Conservation (phyloP, 2,888 invertebrate species). For the Escarpia spicata region DNA sequence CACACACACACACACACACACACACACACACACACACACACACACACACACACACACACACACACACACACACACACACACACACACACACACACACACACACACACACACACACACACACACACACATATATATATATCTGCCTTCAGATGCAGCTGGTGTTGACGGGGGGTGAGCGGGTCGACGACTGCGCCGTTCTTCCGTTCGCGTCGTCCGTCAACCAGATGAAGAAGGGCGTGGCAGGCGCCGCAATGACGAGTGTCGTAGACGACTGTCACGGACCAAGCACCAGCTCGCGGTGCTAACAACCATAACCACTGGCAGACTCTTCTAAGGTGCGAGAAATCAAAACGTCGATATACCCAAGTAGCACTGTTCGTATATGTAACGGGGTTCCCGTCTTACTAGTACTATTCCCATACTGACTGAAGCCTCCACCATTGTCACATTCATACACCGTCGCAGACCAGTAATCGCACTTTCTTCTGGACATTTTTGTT, state of each 20-base stretch:
- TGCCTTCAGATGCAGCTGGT: constrained; percentile 9
- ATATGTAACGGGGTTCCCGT: neutral
- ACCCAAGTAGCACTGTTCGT: neutral
- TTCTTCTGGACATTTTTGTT: too few relatives aligned
- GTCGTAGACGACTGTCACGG: neutral
- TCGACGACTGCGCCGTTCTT: neutral
- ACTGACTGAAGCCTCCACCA: too few relatives aligned
- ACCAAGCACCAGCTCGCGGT: neutral
- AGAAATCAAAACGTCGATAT: neutral
- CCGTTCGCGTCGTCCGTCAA: constrained; percentile 22
- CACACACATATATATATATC: neutral
- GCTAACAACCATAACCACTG: neutral
- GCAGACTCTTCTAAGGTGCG: neutral
- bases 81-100: neutral
- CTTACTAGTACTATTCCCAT: neutral
- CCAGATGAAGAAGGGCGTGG: neutral
- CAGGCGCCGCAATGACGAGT: neutral
- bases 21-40: neutral
- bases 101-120: neutral
- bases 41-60: neutral
- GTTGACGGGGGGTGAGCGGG: neutral
- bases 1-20: neutral
- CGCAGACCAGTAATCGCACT: too few relatives aligned
- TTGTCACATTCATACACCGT: too few relatives aligned
- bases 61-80: neutral